Conservation (phyloP, 2,888 invertebrate species). For the Hypsopygia costalis region DNA sequence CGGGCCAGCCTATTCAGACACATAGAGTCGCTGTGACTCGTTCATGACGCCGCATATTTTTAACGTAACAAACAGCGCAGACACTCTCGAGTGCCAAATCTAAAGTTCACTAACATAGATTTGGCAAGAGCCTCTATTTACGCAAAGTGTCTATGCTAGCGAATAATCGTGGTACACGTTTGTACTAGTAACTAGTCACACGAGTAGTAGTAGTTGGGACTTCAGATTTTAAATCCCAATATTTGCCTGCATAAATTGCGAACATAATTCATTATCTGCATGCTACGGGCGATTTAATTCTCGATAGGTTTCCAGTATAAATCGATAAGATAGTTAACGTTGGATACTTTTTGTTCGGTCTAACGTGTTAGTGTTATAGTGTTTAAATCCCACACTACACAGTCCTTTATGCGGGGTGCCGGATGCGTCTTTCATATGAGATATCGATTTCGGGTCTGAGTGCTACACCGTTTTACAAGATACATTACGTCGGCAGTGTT, state of each 20-base stretch:
- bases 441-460: constrained; percentile 20
- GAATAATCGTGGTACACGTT: constrained; percentile 36
- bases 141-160: constrained; percentile 53
- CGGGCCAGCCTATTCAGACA: constrained; percentile 59
- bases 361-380: background rate
- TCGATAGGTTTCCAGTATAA: background rate
- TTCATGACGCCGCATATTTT: constrained; percentile 77
- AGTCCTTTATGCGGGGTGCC: constrained; percentile 12
- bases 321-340: background rate
- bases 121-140: constrained; percentile 71
- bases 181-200: constrained; percentile 23
- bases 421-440: constrained; percentile 17
- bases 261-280: background rate
- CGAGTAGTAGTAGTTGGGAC: constrained; percentile 16
- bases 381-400: constrained; percentile 10
- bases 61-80: constrained; percentile 74
- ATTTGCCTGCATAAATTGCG: background rate
- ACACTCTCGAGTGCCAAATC: constrained; percentile 72
- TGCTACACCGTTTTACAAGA: background rate
- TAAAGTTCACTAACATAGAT: constrained; percentile 78
- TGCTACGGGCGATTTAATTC: background rate
- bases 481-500: too few relatives aligned
- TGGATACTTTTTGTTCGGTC: background rate
- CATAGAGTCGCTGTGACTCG: constrained; percentile 60
- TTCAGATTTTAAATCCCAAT: background rate